Evolutionary conservation across 2,113 vertebrate genomes (phyloP).

Genomic region (Dermatemys mawii): DNA sequence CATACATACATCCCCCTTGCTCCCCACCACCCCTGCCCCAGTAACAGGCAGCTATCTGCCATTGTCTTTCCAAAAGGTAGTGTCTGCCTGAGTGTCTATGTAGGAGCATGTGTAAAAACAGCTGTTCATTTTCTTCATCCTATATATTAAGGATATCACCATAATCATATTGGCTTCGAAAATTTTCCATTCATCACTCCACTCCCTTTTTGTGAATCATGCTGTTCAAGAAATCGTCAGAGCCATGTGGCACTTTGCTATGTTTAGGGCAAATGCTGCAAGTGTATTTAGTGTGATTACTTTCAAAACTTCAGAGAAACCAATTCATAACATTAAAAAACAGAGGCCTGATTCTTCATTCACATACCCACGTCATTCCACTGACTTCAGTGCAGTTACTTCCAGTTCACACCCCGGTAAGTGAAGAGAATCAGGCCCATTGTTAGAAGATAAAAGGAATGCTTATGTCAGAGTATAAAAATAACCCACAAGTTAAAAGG

Average conservation of each 20-base stretch:
- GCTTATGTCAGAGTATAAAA: neutral
- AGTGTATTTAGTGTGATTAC: conserved; percentile 54
- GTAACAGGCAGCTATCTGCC: conserved; percentile 56
- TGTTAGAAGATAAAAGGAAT: neutral
- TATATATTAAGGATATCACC: conserved; percentile 54
- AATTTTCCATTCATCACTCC: conserved; percentile 62
- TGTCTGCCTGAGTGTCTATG: conserved; percentile 62
- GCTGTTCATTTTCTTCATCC: conserved; percentile 60
- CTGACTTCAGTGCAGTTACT: neutral
- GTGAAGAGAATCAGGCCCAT: neutral
- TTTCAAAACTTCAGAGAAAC: conserved; percentile 54
- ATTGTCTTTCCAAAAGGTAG: conserved; percentile 45
- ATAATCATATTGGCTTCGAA: conserved; percentile 65
- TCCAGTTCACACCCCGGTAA: neutral
- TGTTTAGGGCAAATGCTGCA: conserved; percentile 12
- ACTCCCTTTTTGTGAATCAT: conserved; percentile 56
- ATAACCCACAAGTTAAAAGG: neutral
- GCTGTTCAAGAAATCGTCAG: conserved; percentile 51
- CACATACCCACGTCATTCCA: neutral
- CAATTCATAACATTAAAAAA: conserved; percentile 31
- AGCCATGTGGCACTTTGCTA: conserved; percentile 34
- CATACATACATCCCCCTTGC: conserved; percentile 35
- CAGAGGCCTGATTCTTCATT: conserved; percentile 12
- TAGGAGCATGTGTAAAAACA: conserved; percentile 69
- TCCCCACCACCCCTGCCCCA: too few species aligned